Evolutionary conservation across 2,888 invertebrate species (phyloP).

Genomic region (Ormyrus rosae): DNA sequence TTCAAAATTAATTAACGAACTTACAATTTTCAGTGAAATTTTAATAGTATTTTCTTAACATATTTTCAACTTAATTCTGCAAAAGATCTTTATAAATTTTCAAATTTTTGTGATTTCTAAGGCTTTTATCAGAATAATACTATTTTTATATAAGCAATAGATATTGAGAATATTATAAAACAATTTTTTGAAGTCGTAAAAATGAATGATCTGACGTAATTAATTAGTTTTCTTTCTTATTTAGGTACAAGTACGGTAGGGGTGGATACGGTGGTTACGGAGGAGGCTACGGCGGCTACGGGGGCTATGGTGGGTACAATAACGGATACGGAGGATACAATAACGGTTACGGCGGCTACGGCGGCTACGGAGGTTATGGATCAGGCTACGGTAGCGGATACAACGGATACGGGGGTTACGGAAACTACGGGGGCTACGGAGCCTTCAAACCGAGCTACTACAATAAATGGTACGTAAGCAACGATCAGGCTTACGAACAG

Average conservation of each 20-base stretch:
- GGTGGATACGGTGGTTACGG: slow-evolving; percentile 31
- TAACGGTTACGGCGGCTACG: slow-evolving; percentile 43
- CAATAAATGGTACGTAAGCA: slow-evolving; percentile 52
- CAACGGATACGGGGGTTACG: slow-evolving; percentile 42
- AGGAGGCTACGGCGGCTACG: slow-evolving; percentile 37
- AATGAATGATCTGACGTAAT: neutral
- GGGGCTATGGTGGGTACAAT: neutral
- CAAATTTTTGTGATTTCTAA: too few relatives aligned
- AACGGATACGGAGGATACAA: slow-evolving; percentile 30
- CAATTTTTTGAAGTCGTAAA: too few relatives aligned
- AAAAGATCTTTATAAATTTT: too few relatives aligned
- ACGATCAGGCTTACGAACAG: slow-evolving; percentile 36
- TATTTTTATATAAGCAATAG: too few relatives aligned
- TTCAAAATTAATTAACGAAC: too few relatives aligned
- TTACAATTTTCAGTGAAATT: too few relatives aligned
- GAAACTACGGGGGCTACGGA: slow-evolving; percentile 46
- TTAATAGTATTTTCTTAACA: too few relatives aligned
- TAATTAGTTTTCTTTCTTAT: slow-evolving; percentile 32
- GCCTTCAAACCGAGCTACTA: slow-evolving; percentile 54
- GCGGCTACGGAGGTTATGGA: neutral
- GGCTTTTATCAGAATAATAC: too few relatives aligned
- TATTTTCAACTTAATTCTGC: too few relatives aligned
- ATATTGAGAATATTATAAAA: too few relatives aligned
- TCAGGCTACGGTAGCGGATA: slow-evolving; percentile 25
- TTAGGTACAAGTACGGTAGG: slow-evolving; percentile 51